A percentile compares a stretch with the other conserved stretches of the same genome.
These are phyloP conservation scores for Scytalopus superciliaris DNA, from an alignment of 2,113 vertebrate genomes.

Conservation along the genomic window DNA sequence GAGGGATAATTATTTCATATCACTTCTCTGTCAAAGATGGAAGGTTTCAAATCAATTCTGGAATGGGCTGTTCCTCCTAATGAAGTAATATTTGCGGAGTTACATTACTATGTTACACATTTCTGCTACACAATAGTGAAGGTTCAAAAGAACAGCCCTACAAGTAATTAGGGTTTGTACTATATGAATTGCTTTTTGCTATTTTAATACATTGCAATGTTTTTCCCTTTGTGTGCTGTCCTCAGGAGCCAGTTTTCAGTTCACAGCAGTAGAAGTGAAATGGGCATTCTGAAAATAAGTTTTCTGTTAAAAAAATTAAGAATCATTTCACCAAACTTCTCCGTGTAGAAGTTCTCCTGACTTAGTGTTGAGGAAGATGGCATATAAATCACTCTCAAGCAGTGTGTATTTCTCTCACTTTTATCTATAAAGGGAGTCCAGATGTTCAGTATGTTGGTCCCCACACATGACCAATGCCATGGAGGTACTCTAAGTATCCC, in stretches of 20 bases:
- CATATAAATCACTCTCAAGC: neutral
- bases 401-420: neutral
- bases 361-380: neutral
- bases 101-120: neutral
- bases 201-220: neutral
- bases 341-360: neutral
- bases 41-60: neutral
- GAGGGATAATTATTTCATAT: neutral
- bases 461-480: neutral
- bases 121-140: neutral
- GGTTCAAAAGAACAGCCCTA: neutral
- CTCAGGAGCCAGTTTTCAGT: neutral
- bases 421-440: neutral
- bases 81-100: neutral
- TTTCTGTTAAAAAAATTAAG: neutral
- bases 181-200: neutral
- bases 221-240: neutral
- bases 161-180: neutral
- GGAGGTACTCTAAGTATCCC: neutral
- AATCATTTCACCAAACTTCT: neutral
- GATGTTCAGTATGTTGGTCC: neutral
- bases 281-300: neutral
- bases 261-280: neutral
- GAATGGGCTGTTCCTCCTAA: neutral
- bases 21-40: neutral